phyloP scores from a whole-genome alignment of 2,797 vertebrate species.

The Sciaenops ocellatus region DNA sequence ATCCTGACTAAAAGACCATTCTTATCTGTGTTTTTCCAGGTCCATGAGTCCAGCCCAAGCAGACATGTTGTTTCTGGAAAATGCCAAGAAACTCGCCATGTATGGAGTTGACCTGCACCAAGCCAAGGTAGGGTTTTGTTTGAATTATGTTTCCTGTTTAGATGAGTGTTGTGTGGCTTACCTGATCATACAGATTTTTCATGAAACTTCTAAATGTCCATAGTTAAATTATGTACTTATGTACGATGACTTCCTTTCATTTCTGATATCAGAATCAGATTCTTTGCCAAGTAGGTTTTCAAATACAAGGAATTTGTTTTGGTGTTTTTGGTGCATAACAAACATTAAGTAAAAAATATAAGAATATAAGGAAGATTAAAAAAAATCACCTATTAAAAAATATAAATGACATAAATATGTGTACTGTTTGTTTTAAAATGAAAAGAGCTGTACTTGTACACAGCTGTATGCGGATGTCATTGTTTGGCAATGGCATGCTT shows the following conservation, averaged over 20 bases:
- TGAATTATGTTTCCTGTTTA: background rate
- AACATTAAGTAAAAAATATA: no score
- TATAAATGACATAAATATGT: no score
- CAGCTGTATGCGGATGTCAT: background rate
- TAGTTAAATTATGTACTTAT: background rate
- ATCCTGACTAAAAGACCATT: background rate
- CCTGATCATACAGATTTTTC: background rate
- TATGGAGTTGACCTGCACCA: slow-evolving; percentile 98
- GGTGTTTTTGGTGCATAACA: no score
- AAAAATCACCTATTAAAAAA: no score
- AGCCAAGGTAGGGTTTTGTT: slow-evolving; percentile 88
- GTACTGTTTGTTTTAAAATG: no score
- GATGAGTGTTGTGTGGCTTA: background rate
- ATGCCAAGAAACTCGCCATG: slow-evolving; percentile 96
- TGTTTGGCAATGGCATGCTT: slow-evolving; percentile 37
- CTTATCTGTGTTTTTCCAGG: slow-evolving; percentile 76
- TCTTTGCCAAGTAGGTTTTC: no score
- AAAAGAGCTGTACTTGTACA: no score
- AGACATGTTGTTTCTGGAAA: slow-evolving; percentile 96
- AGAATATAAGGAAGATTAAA: no score
- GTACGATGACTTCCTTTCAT: background rate
- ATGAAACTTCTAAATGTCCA: slow-evolving; percentile 4
- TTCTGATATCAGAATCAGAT: background rate
- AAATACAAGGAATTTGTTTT: no score
- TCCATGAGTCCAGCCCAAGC: slow-evolving; percentile 97